Evolutionary conservation across 2,888 invertebrate species (phyloP).

Genomic region (Drosophila picticornis): DNA sequence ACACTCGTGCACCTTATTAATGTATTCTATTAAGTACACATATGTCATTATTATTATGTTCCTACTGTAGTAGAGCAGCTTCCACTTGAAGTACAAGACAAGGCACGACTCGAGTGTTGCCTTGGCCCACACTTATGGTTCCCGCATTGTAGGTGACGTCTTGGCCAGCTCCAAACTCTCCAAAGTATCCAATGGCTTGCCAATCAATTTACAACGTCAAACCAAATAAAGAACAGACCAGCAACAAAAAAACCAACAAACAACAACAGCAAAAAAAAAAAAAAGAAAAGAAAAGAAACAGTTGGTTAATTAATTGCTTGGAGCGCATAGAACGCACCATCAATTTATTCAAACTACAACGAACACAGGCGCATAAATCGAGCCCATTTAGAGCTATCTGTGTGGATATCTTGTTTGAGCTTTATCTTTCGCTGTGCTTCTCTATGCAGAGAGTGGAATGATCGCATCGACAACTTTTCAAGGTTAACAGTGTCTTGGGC

Average conservation of each 20-base stretch:
- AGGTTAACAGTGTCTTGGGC: conserved; percentile 67
- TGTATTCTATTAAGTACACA: conserved; percentile 17
- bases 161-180: conserved; percentile 25
- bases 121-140: conserved; percentile 17
- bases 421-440: conserved; percentile 43
- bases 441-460: conserved; percentile 82
- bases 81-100: conserved; percentile 27
- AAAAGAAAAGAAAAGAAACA: conserved; percentile 34
- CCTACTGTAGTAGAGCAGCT: conserved; percentile 20
- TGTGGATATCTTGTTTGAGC: conserved; percentile 3
- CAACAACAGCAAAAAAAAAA: conserved; percentile 3
- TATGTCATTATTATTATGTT: conserved; percentile 26
- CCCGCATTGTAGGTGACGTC: conserved; percentile 38
- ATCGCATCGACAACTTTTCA: conserved; percentile 78
- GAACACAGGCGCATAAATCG: conserved; percentile 34
- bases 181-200: conserved; percentile 32
- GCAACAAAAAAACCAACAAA: background rate
- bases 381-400: conserved; percentile 27
- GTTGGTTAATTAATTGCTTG: conserved; percentile 73
- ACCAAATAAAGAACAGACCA: conserved; percentile 6
- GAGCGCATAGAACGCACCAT: conserved; percentile 65
- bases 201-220: conserved; percentile 57
- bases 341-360: conserved; percentile 66
- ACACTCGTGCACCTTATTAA: conserved; percentile 11
- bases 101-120: conserved; percentile 28